Evolutionary conservation across 2,888 invertebrate genomes (phyloP), one percentile per base, ranked within the genome.

Genomic region (Apotomis betuletana): DNA sequence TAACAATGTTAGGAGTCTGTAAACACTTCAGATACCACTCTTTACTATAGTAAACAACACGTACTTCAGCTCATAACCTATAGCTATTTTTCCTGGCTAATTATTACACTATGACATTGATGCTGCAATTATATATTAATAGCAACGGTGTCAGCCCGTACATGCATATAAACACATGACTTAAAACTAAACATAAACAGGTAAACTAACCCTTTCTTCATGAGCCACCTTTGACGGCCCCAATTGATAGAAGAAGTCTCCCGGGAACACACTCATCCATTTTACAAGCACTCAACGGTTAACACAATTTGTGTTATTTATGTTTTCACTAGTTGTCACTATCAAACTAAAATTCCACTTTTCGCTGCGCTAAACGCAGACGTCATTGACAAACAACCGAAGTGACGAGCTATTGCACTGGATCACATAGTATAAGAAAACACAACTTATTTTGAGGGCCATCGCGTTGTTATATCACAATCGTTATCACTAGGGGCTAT

Each of bases 331-430:
- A 90, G 85, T 91, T 90, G 92, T 92, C 91, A 92, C 91, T 89
- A 91, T 91, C 88, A 89, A 91, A 90, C 87, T 89, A 90, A 89
- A 92, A 91, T 87, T 91, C 90, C 90, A 91, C 92, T 92, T 91
- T 92, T 92, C 87, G 90, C 91, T 90, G 90, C 91, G 91, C 93
- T 92, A 92, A 92, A 91, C 92, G 91, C 90, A 92, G 90, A 92
- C 93, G 93, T 93, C 93, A 93, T 91, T 92, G 92, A 91, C 93
- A 93, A 92, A 93, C 93, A 93, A 92, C 90, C 89, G 85, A 90
- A 92, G 91, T 90, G 92, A 91, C 90, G 91, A 91, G 89, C 85
- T 90, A 91, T 90, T 88, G 90, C 91, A 92, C 88, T 85, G 91
- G 86, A 89, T 90, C 91, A 88, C 90, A 90, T 86, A 89, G 87